Evolutionary conservation across 2,797 vertebrate genomes (phyloP).

Genomic region (Anguilla megastoma): DNA sequence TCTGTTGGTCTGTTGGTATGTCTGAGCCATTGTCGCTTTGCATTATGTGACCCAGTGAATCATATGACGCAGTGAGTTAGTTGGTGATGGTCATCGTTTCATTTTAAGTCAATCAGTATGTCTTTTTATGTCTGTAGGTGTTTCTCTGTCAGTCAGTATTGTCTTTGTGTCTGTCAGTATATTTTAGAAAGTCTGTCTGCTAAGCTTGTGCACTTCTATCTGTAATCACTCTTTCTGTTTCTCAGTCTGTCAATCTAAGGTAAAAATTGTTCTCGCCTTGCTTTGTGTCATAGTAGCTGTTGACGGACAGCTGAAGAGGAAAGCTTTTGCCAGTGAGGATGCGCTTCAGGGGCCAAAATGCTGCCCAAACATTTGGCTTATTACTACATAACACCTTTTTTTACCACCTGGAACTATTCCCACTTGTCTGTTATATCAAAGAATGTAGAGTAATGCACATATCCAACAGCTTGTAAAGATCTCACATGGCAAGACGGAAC

Average conservation of each 20-base stretch:
- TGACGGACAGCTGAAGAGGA: neutral
- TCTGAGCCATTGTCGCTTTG: neutral
- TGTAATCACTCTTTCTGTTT: neutral
- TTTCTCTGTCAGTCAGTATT: neutral
- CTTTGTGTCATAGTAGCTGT: neutral
- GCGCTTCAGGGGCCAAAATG: neutral
- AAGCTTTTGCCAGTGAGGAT: neutral
- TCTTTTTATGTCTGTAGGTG: neutral
- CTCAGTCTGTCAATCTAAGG: neutral
- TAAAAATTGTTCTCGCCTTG: neutral
- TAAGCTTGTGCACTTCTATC: neutral
- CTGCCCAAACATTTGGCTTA: neutral
- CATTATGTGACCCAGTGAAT: neutral
- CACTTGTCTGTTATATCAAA: neutral
- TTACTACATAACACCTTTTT: neutral
- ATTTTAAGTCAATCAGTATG: neutral
- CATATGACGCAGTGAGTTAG: neutral
- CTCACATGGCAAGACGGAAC: neutral
- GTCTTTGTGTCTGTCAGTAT: neutral
- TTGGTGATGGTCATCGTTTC: neutral
- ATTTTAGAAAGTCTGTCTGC: neutral
- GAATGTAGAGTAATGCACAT: neutral
- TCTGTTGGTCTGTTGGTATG: neutral
- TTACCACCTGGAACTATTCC: neutral
- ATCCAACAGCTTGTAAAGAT: neutral